phyloP scores from a whole-genome alignment of 2,888 invertebrate genomes.

The Anodontia alba region DNA sequence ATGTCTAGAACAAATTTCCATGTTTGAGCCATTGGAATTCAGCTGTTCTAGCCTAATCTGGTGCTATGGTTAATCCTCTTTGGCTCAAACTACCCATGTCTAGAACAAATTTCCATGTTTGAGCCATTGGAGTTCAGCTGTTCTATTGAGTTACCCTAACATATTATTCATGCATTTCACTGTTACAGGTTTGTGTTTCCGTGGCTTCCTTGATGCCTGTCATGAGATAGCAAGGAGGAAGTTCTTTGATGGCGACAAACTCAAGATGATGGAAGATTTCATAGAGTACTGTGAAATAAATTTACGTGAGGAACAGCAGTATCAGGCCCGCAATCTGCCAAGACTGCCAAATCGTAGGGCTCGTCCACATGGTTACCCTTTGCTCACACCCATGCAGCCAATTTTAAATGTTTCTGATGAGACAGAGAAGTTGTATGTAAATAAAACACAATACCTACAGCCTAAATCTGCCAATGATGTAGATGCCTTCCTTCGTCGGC shows the following conservation, averaged over 20 bases:
- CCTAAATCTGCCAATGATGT: conserved; percentile 64
- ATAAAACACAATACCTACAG: conserved; percentile 38
- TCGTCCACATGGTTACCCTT: conserved; percentile 57
- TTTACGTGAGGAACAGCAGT: conserved; percentile 62
- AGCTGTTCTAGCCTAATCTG: too few species aligned
- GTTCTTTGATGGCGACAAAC: conserved; percentile 63
- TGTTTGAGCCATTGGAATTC: too few species aligned
- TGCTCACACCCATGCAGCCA: conserved; percentile 47
- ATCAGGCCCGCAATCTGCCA: conserved; percentile 51
- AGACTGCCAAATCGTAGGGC: conserved; percentile 49
- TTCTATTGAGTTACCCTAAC: too few species aligned
- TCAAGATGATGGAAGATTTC: conserved; percentile 74
- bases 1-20: too few species aligned
- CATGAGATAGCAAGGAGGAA: conserved; percentile 77
- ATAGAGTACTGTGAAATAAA: conserved; percentile 76
- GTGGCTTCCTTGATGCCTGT: conserved; percentile 82
- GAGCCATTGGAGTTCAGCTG: too few species aligned
- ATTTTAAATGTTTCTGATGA: conserved; percentile 51
- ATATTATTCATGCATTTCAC: too few species aligned
- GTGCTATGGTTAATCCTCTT: too few species aligned
- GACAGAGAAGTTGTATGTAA: conserved; percentile 43
- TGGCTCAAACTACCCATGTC: too few species aligned
- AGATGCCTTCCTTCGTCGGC: conserved; percentile 55
- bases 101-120: too few species aligned
- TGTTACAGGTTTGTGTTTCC: conserved; percentile 80